phyloP scores from a whole-genome alignment of 2,888 invertebrate species.

The Notodonta ziczac region DNA sequence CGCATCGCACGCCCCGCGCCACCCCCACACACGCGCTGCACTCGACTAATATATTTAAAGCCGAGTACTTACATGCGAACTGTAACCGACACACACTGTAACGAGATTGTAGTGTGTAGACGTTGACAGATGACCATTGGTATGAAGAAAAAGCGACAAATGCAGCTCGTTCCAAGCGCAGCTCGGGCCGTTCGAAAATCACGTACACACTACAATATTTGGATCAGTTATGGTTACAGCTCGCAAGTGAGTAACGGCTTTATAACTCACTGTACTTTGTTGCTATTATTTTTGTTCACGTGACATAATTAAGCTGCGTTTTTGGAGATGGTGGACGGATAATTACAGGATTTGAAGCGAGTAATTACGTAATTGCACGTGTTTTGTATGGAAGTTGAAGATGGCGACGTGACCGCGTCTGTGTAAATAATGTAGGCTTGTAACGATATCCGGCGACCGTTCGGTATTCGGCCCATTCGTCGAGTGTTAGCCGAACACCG shows the following conservation, averaged over 20 bases:
- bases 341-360: slow-evolving; percentile 1
- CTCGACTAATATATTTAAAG: slow-evolving; percentile 6
- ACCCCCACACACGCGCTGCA: neutral
- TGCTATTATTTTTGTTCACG: slow-evolving; percentile 11
- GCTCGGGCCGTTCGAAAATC: too few species aligned
- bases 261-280: neutral
- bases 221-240: too few species aligned
- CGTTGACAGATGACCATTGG: too few species aligned
- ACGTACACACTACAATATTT: too few species aligned
- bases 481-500: neutral
- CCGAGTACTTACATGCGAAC: too few species aligned
- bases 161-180: too few species aligned
- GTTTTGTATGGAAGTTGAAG: neutral
- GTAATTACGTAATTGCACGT: neutral
- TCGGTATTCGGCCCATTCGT: neutral
- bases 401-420: neutral
- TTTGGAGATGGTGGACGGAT: neutral
- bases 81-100: too few species aligned
- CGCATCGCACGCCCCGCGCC: slow-evolving; percentile 12
- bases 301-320: neutral
- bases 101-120: too few species aligned
- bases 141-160: too few species aligned
- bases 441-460: neutral
- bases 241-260: too few species aligned
- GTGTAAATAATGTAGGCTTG: slow-evolving; percentile 1